Evolutionary conservation across 2,888 invertebrate species (phyloP), one percentile per base, ranked within the genome.

Genomic region (Hydroisotoma schaefferi): DNA sequence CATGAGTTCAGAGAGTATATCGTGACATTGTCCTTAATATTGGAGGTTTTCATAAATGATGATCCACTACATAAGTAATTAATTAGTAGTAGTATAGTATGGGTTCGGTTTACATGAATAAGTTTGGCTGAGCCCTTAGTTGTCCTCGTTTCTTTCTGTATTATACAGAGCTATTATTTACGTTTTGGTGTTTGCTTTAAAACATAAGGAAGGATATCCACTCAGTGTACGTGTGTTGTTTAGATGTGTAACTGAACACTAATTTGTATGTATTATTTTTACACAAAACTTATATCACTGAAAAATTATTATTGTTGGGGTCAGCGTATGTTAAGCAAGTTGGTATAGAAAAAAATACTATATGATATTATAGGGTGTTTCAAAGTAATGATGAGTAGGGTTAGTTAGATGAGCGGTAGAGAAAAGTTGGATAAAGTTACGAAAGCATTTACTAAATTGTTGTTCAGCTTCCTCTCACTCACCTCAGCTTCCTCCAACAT

Each of bases 231-330:
- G 40, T 40, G 15, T 15, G 40, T 40, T 40, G 40, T n/a, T n/a
- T n/a, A n/a, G n/a, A n/a, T n/a, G n/a, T 40, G n/a, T 40, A 25
- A 49, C n/a, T 27, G 28, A 49, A 27, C 64, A 61, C 58, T 64
- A 61, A 64, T 61, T 61, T 64, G 55, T 63, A 63, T 58, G 64
- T 64, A 57, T 64, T 64, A 64, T 64, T 64, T 64, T 64, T 64
- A 64, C 64, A 64, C 64, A 61, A 59, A 61, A 49, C 28, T 49
- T 49, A 49, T 22, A 40, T 40, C n/a, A 4, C n/a, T n/a, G n/a
- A n/a, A n/a, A n/a, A n/a, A n/a, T n/a, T n/a, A n/a, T n/a, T n/a
- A n/a, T n/a, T n/a, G n/a, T n/a, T n/a, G n/a, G n/a, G n/a, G n/a
- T n/a, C n/a, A n/a, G n/a, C n/a, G n/a, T n/a, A n/a, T n/a, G n/a